Percentiles rank a stretch among this genome's conserved stretches.
These are phyloP conservation scores for Gibbula magus DNA, from an alignment of 2,888 invertebrate genomes.

Conservation along the genomic window DNA sequence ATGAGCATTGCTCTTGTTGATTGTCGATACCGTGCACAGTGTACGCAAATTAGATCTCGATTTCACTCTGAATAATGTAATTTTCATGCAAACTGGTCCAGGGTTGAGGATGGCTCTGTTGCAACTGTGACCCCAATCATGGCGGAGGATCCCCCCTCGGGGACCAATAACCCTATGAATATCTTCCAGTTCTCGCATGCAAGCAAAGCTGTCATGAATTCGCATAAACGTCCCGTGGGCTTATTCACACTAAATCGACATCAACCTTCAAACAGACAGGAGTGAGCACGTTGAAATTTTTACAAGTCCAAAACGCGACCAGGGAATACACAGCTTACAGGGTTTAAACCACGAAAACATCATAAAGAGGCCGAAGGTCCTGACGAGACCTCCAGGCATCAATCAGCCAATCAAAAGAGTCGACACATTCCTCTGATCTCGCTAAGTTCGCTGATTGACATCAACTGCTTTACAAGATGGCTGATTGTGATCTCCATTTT, in stretches of 20 bases:
- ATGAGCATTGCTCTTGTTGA: conserved; percentile 33
- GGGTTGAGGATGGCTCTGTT: conserved; percentile 2
- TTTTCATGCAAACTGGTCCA: conserved; percentile 38
- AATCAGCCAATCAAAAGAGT: conserved; percentile 16
- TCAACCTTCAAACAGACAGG: background rate
- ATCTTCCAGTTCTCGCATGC: background rate
- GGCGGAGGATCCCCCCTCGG: conserved; percentile 17
- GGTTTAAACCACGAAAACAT: background rate
- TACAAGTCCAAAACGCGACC: conserved; percentile 3
- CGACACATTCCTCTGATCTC: background rate
- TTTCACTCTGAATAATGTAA: conserved; percentile 39
- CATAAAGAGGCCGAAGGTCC: conserved; percentile 2
- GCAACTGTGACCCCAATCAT: conserved; percentile 26
- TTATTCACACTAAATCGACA: background rate
- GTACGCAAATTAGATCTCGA: conserved; percentile 36
- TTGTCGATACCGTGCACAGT: conserved; percentile 26
- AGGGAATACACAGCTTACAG: background rate
- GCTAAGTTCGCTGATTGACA: background rate
- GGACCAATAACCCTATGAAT: conserved; percentile 32
- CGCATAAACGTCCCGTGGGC: background rate
- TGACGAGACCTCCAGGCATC: background rate
- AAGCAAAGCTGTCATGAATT: conserved; percentile 24
- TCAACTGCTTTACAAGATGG: background rate
- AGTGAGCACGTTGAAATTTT: background rate
- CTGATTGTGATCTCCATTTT: background rate